Base-by-base conservation (phyloP, 2,113 vertebrate species). In the Serinus canaria region DNA sequence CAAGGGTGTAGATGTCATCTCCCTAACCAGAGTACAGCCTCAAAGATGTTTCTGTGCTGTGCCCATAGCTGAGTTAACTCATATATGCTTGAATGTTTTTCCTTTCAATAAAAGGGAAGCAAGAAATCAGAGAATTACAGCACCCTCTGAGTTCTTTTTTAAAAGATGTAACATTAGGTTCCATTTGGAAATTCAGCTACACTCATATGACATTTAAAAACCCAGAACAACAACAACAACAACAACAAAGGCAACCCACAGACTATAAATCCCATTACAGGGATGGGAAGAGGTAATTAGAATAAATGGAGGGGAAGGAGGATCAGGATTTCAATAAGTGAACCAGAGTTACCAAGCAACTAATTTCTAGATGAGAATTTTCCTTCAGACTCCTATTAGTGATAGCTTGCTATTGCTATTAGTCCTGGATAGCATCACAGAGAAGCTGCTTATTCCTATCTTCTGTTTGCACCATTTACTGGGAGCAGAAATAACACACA, bases 341-440 rank as follows among this genome's bases (percentile, higher is more conserved):
- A 87, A 87, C 50, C 53, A 14, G 64, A 92, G 94, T 85, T 91
- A 91, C 87, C 78, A 93, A 56, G 92, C 76, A 94, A 92, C 88
- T 89, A 35, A 33, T 64, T 83, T 77, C 52, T 49, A 78, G 31
- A 90, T 43, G 28, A 47, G 52, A 92, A 44, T 78, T 87, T 22
- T 67, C 27, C 60, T 60, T 47, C 67, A 59, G 92, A 46, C 47
- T 77, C 35, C 35, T 49, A 60, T 59, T 63, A 64, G 22, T 2
- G 7, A 35, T 6, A n/a, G 73, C 28, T 92, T 64, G 62, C 68
- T 81, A 47, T 41, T 85, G 87, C 64, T 46, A 8, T 67, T 67
- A 63, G 53, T 52, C 43, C 74, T 74, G 59, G 66, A 69, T n/a
- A 90, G 19, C 39, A 89, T 33, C 82, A 69, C 10, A 13, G 46